A percentile compares a stretch with the other conserved stretches of the same genome.
These are phyloP conservation scores for Zaprionus taronus DNA, from an alignment of 1,140 invertebrate genomes.

Conservation along the genomic window DNA sequence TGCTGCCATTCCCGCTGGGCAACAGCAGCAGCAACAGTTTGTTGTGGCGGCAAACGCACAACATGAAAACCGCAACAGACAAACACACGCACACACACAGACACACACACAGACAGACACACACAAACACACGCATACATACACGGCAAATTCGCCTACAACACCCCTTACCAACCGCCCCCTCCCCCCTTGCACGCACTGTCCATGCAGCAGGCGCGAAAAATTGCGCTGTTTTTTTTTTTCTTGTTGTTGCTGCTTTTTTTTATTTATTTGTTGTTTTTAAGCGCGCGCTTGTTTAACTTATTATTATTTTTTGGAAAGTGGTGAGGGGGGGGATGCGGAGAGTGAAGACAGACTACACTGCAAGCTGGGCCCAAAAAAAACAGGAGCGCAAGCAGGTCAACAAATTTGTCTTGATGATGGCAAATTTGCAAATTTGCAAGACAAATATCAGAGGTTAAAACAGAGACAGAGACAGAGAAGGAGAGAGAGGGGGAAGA, in stretches of 20 bases:
- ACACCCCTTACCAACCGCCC: no score
- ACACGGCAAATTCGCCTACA: background rate
- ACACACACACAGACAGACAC: constrained; percentile 35
- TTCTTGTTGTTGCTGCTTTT: constrained; percentile 18
- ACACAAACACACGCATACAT: background rate
- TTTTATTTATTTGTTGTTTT: constrained; percentile 12
- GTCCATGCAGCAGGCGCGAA: constrained; percentile 36
- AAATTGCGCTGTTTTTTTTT: constrained; percentile 27
- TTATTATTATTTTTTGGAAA: constrained; percentile 36
- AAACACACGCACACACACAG: background rate
- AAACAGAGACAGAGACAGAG: background rate
- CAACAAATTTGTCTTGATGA: constrained; percentile 20
- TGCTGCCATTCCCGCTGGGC: constrained; percentile 20
- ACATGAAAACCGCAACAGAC: constrained; percentile 69
- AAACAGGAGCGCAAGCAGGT: constrained; percentile 25
- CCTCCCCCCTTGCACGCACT: background rate
- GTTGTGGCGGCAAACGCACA: constrained; percentile 28
- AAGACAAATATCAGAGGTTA: background rate
- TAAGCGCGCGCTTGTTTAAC: background rate
- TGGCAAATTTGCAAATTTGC: background rate
- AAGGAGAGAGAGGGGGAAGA: background rate
- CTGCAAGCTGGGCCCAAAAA: constrained; percentile 1
- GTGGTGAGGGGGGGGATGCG: background rate
- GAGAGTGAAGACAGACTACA: background rate
- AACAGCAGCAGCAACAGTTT: constrained; percentile 51